phyloP scores from a whole-genome alignment of 1,140 invertebrate species.

The Notospermus geniculatus region DNA sequence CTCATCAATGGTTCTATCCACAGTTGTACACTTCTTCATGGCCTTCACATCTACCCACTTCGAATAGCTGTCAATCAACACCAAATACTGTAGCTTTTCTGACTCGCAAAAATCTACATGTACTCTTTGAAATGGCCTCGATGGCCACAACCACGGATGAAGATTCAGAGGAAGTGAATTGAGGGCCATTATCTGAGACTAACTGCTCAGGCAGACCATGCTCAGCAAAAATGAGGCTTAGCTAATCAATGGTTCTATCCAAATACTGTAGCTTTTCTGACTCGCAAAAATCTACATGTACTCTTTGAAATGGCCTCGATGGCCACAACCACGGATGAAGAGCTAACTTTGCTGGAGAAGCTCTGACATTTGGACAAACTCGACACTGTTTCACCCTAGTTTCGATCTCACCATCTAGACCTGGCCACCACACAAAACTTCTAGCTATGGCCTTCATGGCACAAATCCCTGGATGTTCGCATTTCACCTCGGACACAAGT shows the following conservation, averaged over 20 bases:
- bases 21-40: slow-evolving; percentile 13
- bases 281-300: slow-evolving; percentile 10
- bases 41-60: slow-evolving; percentile 7
- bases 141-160: too few relatives aligned
- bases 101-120: slow-evolving; percentile 7
- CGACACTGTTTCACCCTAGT: slow-evolving; percentile 6
- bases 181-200: slow-evolving; percentile 20
- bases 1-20: background rate
- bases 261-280: slow-evolving; percentile 7
- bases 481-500: too few relatives aligned
- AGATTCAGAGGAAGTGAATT: slow-evolving; percentile 20
- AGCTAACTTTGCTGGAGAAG: slow-evolving; percentile 13
- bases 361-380: slow-evolving; percentile 5
- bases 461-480: background rate
- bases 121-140: background rate
- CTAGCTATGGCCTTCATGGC: slow-evolving; percentile 2
- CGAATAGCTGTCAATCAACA: slow-evolving; percentile 10
- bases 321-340: too few relatives aligned
- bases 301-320: background rate
- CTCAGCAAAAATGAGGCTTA: slow-evolving; percentile 10
- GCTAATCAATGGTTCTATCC: slow-evolving; percentile 1
- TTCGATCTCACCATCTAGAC: slow-evolving; percentile 8
- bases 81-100: slow-evolving; percentile 9
- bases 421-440: slow-evolving; percentile 6
- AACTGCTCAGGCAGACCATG: slow-evolving; percentile 14